These are phyloP conservation scores for Oncorhynchus masou DNA, from an alignment of 2,113 vertebrate species.

Conservation along the genomic window DNA sequence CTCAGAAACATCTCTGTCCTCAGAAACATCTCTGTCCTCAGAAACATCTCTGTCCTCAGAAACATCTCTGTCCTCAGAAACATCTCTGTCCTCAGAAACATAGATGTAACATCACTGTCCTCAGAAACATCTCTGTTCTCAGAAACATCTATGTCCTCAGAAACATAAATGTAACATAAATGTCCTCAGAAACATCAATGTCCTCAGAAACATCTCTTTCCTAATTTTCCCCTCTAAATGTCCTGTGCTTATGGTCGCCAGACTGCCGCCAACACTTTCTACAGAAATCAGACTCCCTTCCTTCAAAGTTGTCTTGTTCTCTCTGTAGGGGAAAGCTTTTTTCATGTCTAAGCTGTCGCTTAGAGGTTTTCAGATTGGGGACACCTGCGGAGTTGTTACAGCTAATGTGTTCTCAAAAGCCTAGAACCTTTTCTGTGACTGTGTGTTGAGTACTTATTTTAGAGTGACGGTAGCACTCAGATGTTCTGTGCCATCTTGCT, in stretches of 20 bases:
- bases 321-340: background rate
- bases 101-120: too few relatives aligned
- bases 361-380: constrained; percentile 38
- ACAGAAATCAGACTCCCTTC: too few relatives aligned
- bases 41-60: background rate
- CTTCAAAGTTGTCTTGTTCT: background rate
- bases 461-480: constrained; percentile 37
- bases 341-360: constrained; percentile 9
- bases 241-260: background rate
- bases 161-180: too few relatives aligned
- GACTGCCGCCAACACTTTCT: too few relatives aligned
- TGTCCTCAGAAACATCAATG: too few relatives aligned
- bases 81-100: too few relatives aligned
- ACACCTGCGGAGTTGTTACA: constrained; percentile 39
- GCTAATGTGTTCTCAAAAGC: constrained; percentile 51
- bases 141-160: too few relatives aligned
- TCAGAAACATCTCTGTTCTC: too few relatives aligned
- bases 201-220: background rate
- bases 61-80: too few relatives aligned
- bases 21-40: constrained; percentile 31
- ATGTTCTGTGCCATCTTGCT: constrained; percentile 38
- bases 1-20: too few relatives aligned
- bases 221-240: constrained; percentile 19
- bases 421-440: background rate
- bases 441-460: constrained; percentile 60